Conservation (phyloP, 2,113 vertebrate species). For the Ascaphus truei region DNA sequence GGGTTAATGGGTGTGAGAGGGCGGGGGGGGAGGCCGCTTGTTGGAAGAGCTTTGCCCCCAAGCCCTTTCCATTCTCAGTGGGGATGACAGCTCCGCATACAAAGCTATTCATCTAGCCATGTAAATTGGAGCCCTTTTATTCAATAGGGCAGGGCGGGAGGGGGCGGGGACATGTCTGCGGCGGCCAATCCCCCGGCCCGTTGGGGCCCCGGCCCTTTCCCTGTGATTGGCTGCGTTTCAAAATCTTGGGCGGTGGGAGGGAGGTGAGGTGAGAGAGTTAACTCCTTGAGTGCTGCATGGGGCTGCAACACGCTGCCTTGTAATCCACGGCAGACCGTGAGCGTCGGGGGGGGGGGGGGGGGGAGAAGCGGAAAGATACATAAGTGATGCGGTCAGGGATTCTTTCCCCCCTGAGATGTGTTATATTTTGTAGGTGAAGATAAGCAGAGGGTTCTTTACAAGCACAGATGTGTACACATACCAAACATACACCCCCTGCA, state of each 20-base stretch:
- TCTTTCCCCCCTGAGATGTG: no score
- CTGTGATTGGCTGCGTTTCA: background rate
- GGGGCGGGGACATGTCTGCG: background rate
- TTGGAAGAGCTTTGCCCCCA: background rate
- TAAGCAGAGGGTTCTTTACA: no score
- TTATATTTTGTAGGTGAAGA: no score
- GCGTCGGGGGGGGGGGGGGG: no score
- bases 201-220: background rate
- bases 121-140: background rate
- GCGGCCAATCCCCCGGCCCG: background rate
- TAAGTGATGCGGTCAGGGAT: no score
- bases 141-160: background rate
- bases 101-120: background rate
- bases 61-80: background rate
- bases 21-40: background rate
- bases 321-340: no score
- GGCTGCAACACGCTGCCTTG: no score
- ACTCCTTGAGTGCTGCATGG: background rate
- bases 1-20: background rate
- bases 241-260: background rate
- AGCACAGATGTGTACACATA: no score
- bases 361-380: no score
- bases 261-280: background rate
- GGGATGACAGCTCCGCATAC: background rate
- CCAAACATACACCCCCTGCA: no score